phyloP scores from a whole-genome alignment of 37 sponge, comb jelly and placozoan species.

The Cladorhizidae sp. region DNA sequence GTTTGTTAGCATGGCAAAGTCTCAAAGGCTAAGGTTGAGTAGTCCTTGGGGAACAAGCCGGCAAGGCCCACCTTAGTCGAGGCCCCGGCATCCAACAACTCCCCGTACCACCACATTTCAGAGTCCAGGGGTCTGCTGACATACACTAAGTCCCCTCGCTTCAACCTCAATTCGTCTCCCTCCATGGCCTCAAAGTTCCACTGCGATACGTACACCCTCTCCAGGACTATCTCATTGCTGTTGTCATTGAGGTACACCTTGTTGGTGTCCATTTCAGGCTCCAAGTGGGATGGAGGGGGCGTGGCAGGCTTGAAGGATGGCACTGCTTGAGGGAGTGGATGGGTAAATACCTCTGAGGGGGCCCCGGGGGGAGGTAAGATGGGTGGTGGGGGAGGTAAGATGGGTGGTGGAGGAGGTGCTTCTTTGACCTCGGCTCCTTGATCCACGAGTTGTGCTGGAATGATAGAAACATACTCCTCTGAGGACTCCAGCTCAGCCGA shows the following conservation, averaged over 20 bases:
- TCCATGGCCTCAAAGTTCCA: slow-evolving; percentile 76
- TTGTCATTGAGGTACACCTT: slow-evolving; percentile 31
- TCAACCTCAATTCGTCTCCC: slow-evolving; percentile 67
- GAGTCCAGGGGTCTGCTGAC: slow-evolving; percentile 39
- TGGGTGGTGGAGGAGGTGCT: neutral
- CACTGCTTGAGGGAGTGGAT: neutral
- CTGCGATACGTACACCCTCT: slow-evolving; percentile 73
- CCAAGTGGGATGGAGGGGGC: slow-evolving; percentile 16
- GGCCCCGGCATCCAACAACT: slow-evolving; percentile 49
- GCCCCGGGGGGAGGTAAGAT: slow-evolving; percentile 10
- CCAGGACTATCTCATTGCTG: slow-evolving; percentile 46
- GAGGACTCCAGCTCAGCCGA: slow-evolving; percentile 1
- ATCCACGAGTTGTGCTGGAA: neutral
- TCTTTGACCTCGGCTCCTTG: slow-evolving; percentile 32
- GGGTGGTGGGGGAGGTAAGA: slow-evolving; percentile 28
- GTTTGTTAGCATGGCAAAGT: slow-evolving; percentile 1
- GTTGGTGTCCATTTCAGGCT: slow-evolving; percentile 52
- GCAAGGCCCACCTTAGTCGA: slow-evolving; percentile 14
- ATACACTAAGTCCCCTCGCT: slow-evolving; percentile 80
- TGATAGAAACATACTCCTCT: slow-evolving; percentile 51
- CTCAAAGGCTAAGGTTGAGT: slow-evolving; percentile 59
- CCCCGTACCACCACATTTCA: slow-evolving; percentile 83
- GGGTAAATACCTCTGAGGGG: slow-evolving; percentile 21
- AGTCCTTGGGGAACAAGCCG: slow-evolving; percentile 65
- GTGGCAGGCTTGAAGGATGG: neutral